These are phyloP conservation scores for Acanthosepion esculentum DNA, from an alignment of 2,888 invertebrate genomes.

Conservation along the genomic window DNA sequence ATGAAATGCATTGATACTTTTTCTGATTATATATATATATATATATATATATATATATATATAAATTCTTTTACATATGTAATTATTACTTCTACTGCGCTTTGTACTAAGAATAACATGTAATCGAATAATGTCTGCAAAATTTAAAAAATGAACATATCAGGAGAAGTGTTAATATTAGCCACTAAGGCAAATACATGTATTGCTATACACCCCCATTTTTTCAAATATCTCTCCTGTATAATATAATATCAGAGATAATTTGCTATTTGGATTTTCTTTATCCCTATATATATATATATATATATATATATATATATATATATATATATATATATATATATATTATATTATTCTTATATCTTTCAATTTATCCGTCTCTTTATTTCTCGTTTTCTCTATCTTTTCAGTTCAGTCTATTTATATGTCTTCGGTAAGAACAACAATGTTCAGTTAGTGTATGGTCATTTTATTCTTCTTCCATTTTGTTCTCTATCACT, in stretches of 20 bases:
- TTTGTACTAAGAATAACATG: too few relatives aligned
- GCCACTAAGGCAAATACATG: too few relatives aligned
- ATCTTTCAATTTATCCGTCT: neutral
- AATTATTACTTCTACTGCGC: too few relatives aligned
- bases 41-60: neutral
- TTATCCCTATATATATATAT: neutral
- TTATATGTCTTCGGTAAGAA: neutral
- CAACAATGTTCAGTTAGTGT: too few relatives aligned
- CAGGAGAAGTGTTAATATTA: too few relatives aligned
- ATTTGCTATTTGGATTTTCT: neutral
- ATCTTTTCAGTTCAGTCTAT: neutral
- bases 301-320: neutral
- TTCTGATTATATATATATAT: too few relatives aligned
- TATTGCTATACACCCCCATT: too few relatives aligned
- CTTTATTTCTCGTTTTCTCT: neutral
- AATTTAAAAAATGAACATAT: too few relatives aligned
- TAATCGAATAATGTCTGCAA: too few relatives aligned
- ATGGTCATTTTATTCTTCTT: neutral
- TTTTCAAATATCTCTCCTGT: too few relatives aligned
- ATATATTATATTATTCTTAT: neutral
- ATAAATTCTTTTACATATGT: neutral
- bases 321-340: neutral
- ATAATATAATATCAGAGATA: neutral
- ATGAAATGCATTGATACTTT: too few relatives aligned
- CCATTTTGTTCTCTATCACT: neutral